Conservation (phyloP, 2,797 vertebrate species). For the Forpus xanthops region DNA sequence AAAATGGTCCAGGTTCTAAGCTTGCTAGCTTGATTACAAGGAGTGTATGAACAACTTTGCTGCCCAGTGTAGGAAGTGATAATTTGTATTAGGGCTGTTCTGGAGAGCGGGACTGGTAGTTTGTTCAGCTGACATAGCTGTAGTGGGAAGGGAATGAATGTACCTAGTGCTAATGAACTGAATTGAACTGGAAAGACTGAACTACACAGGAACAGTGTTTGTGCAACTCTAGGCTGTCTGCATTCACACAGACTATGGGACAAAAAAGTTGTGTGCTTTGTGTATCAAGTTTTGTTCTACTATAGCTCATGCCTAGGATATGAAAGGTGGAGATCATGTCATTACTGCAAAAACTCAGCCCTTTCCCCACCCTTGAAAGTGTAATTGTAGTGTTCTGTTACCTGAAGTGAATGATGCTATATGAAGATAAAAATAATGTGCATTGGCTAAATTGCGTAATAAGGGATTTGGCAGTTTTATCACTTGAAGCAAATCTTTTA, state of each 20-base stretch:
- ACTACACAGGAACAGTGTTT: neutral
- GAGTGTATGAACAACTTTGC: accelerated
- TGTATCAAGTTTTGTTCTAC: neutral
- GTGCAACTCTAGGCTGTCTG: neutral
- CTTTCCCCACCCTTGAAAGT: neutral
- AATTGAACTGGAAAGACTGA: neutral
- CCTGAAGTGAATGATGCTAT: neutral
- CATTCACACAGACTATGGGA: neutral
- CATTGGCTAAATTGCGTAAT: neutral
- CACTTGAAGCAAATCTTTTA: neutral
- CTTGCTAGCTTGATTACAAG: no score
- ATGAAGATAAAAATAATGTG: neutral
- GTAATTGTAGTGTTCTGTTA: neutral
- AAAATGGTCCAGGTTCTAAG: neutral
- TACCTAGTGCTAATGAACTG: neutral
- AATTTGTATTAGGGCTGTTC: neutral
- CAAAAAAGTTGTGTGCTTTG: neutral
- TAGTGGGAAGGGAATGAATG: neutral
- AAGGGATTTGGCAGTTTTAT: neutral
- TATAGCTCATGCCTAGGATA: neutral
- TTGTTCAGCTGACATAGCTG: neutral
- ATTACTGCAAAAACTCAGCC: neutral
- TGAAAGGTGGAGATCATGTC: neutral
- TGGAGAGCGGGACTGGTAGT: neutral
- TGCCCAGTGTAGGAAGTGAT: neutral